Base-by-base conservation (phyloP, 2,797 vertebrate species). In the Sebastiscus tertius region DNA sequence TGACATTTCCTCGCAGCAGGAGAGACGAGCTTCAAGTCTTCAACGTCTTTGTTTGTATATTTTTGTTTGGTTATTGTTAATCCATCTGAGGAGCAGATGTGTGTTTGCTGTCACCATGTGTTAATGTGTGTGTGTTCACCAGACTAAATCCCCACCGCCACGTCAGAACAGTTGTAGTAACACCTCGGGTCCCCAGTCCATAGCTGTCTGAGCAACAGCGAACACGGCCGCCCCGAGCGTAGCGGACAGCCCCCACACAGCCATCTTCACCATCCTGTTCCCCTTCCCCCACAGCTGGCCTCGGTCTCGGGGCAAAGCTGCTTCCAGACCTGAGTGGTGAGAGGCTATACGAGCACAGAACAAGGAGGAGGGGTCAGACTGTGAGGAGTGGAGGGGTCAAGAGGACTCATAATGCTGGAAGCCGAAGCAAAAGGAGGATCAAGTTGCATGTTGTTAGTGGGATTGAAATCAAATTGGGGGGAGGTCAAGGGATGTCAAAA, bases 161-260 rank as follows among this genome's bases (percentile, higher is more conserved):
- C 34, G 0, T 95, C 89, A 97, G 93, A 97, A 97, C 72, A 97
- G 95, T 81, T 97, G 95, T 14, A 96, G 90, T 36, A 97, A 88
- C 68, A 96, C 89, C 9, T 97, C 96, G 0, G 96, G 96, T 11
- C 94, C 95, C 96, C 96, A 97, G 79, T 96, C 96, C 93, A 97
- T 85, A 20, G 97, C 97, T 0, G 95, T 96, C 77, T 97, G 96
- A 6, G 95, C 96, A 78, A 97, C 96, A 0, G 96, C 96, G 8
- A 97, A 90, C 24, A 96, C 96, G 0, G 95, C 96, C 0, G 95
- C 96, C 69, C 97, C 96, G 11, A 97, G 93, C 0, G 96, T 97
- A 3, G 96, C 97, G 0, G 97, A 96, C 54, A 97, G 90, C 58
- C 96, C 97, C 97, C 97, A 97, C 82, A 97, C 96, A 0, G 96